Conservation (phyloP, 1,140 invertebrate species). For the Caenorhabditis inopinata region DNA sequence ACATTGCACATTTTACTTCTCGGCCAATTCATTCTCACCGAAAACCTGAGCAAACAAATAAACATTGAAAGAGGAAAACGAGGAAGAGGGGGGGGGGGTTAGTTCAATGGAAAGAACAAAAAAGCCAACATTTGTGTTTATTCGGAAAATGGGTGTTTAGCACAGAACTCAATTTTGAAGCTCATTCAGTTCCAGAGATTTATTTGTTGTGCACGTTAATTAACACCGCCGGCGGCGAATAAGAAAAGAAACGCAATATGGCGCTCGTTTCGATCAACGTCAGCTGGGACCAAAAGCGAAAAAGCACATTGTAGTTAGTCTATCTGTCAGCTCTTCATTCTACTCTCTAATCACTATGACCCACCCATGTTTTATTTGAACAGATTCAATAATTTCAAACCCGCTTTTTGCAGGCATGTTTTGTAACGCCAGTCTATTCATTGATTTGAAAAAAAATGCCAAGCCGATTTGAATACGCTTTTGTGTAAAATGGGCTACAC, state of each 20-base stretch:
- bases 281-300: neutral
- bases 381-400: neutral
- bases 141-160: neutral
- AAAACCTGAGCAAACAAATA: constrained; percentile 27
- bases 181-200: neutral
- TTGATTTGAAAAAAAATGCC: too few relatives aligned
- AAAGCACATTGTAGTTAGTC: neutral
- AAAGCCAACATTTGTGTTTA: neutral
- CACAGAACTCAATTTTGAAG: neutral
- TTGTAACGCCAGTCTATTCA: too few relatives aligned
- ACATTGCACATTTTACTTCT: neutral
- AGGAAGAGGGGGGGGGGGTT: neutral
- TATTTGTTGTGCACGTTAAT: neutral
- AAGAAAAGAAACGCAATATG: neutral
- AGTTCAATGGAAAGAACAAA: neutral
- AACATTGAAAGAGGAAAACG: neutral
- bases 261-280: constrained; percentile 1
- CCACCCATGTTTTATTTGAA: neutral
- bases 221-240: neutral
- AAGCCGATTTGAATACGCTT: too few relatives aligned
- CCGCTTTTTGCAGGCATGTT: neutral
- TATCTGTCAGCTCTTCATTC: neutral
- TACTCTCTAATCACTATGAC: neutral
- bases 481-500: neutral
- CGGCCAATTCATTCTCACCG: neutral